Evolutionary conservation across 2,797 vertebrate genomes (phyloP).

Genomic region (Aeoliscus strigatus): DNA sequence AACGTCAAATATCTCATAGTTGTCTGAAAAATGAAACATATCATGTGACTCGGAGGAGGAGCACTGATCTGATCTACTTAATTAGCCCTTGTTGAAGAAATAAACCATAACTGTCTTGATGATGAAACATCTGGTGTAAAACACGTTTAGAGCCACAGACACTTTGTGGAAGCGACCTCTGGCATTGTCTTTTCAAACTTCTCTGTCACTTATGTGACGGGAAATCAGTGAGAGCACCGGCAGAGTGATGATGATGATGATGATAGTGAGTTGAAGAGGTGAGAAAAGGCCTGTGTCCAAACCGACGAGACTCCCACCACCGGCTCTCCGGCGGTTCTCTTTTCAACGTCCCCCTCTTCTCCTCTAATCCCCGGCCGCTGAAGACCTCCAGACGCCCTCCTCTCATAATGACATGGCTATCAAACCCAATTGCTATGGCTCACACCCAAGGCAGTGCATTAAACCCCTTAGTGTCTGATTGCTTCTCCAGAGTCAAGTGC

Average conservation of each 20-base stretch:
- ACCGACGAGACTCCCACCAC: conserved; percentile 37
- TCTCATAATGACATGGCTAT: conserved; percentile 80
- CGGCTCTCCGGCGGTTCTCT: conserved; percentile 43
- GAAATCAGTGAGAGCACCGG: conserved; percentile 52
- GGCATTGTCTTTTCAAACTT: conserved; percentile 46
- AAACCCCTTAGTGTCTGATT: conserved; percentile 79
- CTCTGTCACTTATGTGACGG: conserved; percentile 39
- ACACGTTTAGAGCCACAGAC: conserved; percentile 32
- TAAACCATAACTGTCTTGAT: conserved; percentile 46
- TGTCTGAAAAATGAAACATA: no score
- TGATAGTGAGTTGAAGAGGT: conserved; percentile 52
- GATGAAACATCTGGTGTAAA: conserved; percentile 48
- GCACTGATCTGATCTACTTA: conserved; percentile 35
- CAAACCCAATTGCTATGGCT: conserved; percentile 80
- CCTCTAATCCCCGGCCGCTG: conserved; percentile 71
- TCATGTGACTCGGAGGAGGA: no score
- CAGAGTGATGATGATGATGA: conserved; percentile 49
- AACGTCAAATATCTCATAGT: no score
- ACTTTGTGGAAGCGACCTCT: conserved; percentile 48
- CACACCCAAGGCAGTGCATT: conserved; percentile 78
- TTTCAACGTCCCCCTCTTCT: conserved; percentile 37
- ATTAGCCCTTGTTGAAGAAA: conserved; percentile 49
- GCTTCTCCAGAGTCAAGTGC: conserved; percentile 80
- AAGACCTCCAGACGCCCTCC: conserved; percentile 79
- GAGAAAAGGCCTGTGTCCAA: conserved; percentile 42